Evolutionary conservation across 1,140 invertebrate genomes (phyloP), one percentile per base, ranked within the genome.

Genomic region (Drosophila suzukii): DNA sequence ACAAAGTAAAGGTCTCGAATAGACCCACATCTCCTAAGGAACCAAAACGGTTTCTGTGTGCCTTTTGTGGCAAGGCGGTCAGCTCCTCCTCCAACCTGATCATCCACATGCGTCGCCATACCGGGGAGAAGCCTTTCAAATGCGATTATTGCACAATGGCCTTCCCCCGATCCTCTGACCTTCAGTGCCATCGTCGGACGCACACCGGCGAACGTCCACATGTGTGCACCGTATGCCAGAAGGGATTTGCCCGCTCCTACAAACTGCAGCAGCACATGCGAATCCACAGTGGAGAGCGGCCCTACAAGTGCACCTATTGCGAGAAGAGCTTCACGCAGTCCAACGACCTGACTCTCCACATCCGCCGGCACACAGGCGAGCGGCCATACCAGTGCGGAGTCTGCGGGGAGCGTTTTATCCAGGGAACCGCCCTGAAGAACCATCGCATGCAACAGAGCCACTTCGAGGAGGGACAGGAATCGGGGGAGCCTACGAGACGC

Each of bases 221-320:
- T 58, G 70, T 94, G 1, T 95, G 94, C 65, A 93, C 93, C 0
- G 92, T 93, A 1, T 94, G 94, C 38, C 93, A 93, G 0, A 91
- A 92, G 92, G 93, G 91, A 7, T 92, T 92, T 43, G 88, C 85
- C 7, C 75, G 94, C 20, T 94, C 94, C 38, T 94, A 94, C 73
- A 94, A 95, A 77, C 86, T 95, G 70, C 93, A 94, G 10, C 93
- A 94, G 10, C 95, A 95, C 75, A 94, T 94, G 93, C 93, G 94
- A 11, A 93, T 94, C 15, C 94, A 95, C 83, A 94, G 94, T 8
- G 94, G 94, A 2, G 92, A 93, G 30, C 90, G 93, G 32, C 94
- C 94, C 2, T 94, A 95, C 90, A 89, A 94, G 68, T 95, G 94
- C 62, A 93, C 93, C 5, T 94, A 93, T 62, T 95, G 94, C 72